phyloP scores from a whole-genome alignment of 2,888 invertebrate genomes.

The Tanytarsus gracilentus region DNA sequence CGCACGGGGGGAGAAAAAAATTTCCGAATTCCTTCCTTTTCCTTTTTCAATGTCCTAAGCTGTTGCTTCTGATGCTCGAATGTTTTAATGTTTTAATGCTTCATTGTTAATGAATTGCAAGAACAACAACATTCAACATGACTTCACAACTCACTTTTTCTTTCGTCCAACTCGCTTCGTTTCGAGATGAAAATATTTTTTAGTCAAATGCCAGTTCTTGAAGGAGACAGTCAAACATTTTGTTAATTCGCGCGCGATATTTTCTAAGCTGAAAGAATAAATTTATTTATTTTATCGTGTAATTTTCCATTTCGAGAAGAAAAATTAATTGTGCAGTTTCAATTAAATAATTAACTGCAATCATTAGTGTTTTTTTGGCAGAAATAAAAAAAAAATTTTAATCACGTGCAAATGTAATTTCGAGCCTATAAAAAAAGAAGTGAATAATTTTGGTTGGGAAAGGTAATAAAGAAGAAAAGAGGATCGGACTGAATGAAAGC shows the following conservation, averaged over 20 bases:
- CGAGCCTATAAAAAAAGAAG: too few relatives aligned
- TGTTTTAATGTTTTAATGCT: too few relatives aligned
- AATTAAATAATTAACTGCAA: background rate
- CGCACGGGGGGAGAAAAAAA: background rate
- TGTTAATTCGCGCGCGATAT: background rate
- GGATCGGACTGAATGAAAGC: too few relatives aligned
- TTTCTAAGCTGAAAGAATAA: background rate
- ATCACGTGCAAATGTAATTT: too few relatives aligned
- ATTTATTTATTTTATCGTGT: too few relatives aligned
- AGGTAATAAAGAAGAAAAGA: too few relatives aligned
- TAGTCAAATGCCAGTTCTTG: constrained; percentile 16
- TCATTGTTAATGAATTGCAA: too few relatives aligned
- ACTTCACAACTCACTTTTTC: background rate
- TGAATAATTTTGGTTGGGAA: too few relatives aligned
- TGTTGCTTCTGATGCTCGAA: too few relatives aligned
- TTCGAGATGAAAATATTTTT: background rate
- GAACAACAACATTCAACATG: too few relatives aligned
- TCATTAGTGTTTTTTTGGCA: background rate
- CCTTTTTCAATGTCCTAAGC: too few relatives aligned
- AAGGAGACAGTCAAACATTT: constrained; percentile 5
- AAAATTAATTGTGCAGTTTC: constrained; percentile 5
- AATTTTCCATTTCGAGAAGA: background rate
- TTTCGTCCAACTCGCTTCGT: constrained; percentile 4
- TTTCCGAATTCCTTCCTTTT: background rate
- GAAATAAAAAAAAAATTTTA: background rate